A percentile compares a stretch with the other conserved stretches of the same genome.
phyloP scores from a whole-genome alignment of 92 coral and sea anemone genomes.

The Siderastrea siderea region DNA sequence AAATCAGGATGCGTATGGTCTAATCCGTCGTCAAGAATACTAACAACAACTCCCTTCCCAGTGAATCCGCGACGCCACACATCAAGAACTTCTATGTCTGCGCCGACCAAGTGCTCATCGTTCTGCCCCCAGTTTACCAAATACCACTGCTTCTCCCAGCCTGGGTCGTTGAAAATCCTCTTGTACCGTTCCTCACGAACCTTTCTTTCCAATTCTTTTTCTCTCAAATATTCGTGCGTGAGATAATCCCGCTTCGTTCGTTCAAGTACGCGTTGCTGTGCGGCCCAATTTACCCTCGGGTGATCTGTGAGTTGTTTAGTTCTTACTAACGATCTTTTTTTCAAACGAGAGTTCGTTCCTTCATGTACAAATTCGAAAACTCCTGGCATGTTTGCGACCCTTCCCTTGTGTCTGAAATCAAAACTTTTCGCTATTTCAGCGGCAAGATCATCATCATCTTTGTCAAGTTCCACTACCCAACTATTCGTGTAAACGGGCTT shows the following conservation, averaged over 20 bases:
- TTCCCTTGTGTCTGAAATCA: slow-evolving; percentile 87
- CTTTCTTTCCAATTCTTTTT: slow-evolving; percentile 39
- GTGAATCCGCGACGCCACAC: slow-evolving; percentile 90
- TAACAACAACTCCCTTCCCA: slow-evolving; percentile 90
- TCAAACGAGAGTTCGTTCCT: slow-evolving; percentile 61
- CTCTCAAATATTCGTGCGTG: slow-evolving; percentile 10
- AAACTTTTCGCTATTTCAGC: slow-evolving; percentile 79
- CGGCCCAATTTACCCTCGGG: slow-evolving; percentile 91
- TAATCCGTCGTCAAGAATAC: slow-evolving; percentile 95
- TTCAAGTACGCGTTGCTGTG: slow-evolving; percentile 76
- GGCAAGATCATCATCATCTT: slow-evolving; percentile 81
- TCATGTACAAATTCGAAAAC: slow-evolving; percentile 80
- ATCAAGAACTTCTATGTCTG: slow-evolving; percentile 84
- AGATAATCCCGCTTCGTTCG: slow-evolving; percentile 82
- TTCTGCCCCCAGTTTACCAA: slow-evolving; percentile 81
- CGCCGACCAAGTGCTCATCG: slow-evolving; percentile 65
- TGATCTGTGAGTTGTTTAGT: slow-evolving; percentile 81
- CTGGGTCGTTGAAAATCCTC: slow-evolving; percentile 84
- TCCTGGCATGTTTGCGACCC: slow-evolving; percentile 79
- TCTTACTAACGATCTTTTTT: slow-evolving; percentile 47
- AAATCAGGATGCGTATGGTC: slow-evolving; percentile 96
- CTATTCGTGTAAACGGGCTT: slow-evolving; percentile 63
- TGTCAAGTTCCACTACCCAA: slow-evolving; percentile 91
- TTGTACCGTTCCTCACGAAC: slow-evolving; percentile 64
- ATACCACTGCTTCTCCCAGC: slow-evolving; percentile 84